Evolutionary conservation across 2,797 vertebrate genomes (phyloP).

Genomic region (Coendou prehensilis): DNA sequence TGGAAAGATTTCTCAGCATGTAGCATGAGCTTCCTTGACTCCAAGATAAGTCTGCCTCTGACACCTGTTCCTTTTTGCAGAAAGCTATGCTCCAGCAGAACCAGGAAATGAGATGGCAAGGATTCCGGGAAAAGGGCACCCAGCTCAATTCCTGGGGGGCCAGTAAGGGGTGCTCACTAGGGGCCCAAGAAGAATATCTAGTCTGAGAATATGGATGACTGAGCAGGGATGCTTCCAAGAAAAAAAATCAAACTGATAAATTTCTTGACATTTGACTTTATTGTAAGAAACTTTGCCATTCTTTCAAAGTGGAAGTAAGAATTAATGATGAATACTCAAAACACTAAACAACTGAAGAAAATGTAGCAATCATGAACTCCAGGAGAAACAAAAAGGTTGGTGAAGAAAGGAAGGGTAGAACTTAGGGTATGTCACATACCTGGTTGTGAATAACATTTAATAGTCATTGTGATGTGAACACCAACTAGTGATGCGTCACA

Average conservation of each 20-base stretch:
- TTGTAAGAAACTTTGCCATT: neutral
- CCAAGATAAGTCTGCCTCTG: neutral
- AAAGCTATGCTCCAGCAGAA: neutral
- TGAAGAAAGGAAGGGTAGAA: neutral
- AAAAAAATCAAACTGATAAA: neutral
- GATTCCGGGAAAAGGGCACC: neutral
- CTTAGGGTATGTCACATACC: neutral
- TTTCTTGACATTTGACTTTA: neutral
- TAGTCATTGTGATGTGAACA: neutral
- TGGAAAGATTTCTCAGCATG: neutral
- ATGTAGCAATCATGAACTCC: neutral
- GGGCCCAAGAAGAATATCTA: neutral
- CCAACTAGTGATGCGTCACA: neutral
- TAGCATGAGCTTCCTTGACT: fast-evolving
- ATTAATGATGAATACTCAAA: neutral
- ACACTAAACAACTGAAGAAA: neutral
- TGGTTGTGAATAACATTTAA: neutral
- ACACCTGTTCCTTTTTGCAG: neutral
- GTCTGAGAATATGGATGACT: neutral
- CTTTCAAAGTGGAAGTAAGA: neutral
- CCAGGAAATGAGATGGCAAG: neutral
- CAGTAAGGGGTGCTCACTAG: neutral
- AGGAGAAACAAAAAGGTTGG: neutral
- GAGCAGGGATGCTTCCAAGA: neutral
- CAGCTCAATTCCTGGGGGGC: neutral